Evolutionary conservation across 1,140 invertebrate species (phyloP).

Genomic region (Drosophila teissieri): DNA sequence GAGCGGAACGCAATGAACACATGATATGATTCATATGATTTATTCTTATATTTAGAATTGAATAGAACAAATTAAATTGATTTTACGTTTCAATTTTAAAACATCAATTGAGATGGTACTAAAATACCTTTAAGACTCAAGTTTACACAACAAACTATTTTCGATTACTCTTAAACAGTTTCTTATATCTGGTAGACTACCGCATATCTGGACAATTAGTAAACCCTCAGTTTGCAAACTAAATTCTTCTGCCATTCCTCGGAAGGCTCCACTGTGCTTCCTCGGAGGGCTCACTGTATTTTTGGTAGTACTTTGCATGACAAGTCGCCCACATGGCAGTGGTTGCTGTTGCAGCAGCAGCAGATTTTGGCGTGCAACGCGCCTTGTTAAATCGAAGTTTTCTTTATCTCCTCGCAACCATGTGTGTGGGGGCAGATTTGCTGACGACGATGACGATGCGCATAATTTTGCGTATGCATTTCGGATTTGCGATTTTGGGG

Average conservation of each 20-base stretch:
- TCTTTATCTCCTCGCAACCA: constrained; percentile 36
- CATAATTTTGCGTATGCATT: constrained; percentile 80
- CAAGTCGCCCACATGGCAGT: constrained; percentile 42
- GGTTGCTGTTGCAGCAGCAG: constrained; percentile 25
- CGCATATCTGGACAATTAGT: no score
- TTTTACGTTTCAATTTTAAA: background rate
- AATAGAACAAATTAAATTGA: no score
- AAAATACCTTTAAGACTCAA: no score
- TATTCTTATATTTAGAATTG: background rate
- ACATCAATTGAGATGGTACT: background rate
- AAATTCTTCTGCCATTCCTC: background rate
- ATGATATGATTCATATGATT: no score
- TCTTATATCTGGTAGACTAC: no score
- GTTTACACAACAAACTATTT: no score
- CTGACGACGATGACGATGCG: constrained; percentile 61
- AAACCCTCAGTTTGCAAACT: no score
- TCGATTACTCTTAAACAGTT: no score
- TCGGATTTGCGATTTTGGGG: constrained; percentile 62
- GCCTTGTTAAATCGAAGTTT: constrained; percentile 68
- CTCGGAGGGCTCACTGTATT: constrained; percentile 26
- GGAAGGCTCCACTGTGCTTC: constrained; percentile 29
- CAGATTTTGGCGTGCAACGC: constrained; percentile 50
- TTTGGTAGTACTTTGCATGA: constrained; percentile 55
- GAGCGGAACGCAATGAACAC: no score
- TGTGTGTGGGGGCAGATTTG: constrained; percentile 67